phyloP scores from a whole-genome alignment of 2,113 vertebrate species.

The Xiphophorus hellerii region DNA sequence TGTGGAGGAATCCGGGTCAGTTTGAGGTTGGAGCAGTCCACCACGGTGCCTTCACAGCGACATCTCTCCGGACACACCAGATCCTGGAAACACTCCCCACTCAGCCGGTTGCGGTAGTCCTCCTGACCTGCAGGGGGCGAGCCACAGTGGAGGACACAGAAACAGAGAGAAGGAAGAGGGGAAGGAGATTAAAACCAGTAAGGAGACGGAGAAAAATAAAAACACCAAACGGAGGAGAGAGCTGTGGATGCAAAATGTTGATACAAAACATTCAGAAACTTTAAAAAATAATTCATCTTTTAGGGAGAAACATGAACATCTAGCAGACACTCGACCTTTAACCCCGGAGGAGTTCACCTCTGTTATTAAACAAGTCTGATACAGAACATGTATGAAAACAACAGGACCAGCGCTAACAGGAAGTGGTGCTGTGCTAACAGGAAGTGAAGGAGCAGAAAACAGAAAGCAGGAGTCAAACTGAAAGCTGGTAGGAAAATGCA shows the following conservation, averaged over 20 bases:
- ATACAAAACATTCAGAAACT: neutral
- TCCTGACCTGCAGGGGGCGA: constrained; percentile 85
- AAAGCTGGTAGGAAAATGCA: neutral
- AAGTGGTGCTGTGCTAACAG: too few species aligned
- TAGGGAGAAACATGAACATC: neutral
- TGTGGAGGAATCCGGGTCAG: constrained; percentile 87
- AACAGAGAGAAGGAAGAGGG: neutral
- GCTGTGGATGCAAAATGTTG: neutral
- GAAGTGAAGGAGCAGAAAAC: neutral
- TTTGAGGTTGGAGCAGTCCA: constrained; percentile 97
- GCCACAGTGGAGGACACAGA: neutral
- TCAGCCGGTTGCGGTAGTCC: constrained; percentile 92
- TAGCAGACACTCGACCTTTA: constrained; percentile 52
- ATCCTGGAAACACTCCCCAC: constrained; percentile 94
- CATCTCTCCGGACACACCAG: constrained; percentile 94
- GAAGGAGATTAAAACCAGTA: neutral
- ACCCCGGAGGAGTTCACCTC: constrained; percentile 52
- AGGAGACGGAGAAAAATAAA: neutral
- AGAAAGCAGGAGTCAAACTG: neutral
- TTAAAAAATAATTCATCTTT: neutral
- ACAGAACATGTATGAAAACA: neutral
- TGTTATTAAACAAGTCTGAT: constrained; percentile 55
- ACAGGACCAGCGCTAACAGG: neutral
- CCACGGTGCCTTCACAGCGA: constrained; percentile 93
- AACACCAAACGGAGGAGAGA: neutral